These are phyloP conservation scores for Ochropacha duplaris DNA, from an alignment of 2,888 invertebrate species.

Conservation along the genomic window DNA sequence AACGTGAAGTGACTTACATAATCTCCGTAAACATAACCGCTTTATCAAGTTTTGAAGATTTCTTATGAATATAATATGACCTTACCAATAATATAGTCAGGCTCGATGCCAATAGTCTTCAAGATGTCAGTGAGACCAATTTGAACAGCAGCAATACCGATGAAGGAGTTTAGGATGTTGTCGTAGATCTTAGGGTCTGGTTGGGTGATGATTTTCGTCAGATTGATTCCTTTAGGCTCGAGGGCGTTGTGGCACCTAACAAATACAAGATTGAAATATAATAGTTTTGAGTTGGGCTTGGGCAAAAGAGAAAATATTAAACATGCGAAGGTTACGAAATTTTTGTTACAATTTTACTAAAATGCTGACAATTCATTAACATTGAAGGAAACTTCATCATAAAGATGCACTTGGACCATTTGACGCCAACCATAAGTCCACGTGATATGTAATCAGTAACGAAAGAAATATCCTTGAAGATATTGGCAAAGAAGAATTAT, in stretches of 20 bases:
- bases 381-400: no score
- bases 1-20: no score
- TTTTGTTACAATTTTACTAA: no score
- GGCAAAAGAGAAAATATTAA: no score
- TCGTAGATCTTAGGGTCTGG: conserved; percentile 85
- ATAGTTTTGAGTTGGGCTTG: no score
- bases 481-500: not conserved
- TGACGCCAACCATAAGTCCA: no score
- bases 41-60: no score
- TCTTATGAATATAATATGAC: not conserved
- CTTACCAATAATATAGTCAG: conserved; percentile 77
- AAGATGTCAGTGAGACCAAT: conserved; percentile 80
- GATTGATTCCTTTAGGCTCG: conserved; percentile 84
- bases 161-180: conserved; percentile 87
- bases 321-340: no score
- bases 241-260: conserved; percentile 84
- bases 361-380: no score
- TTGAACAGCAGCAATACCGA: conserved; percentile 89
- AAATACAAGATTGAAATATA: not conserved
- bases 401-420: no score
- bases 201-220: conserved; percentile 84
- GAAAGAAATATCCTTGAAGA: not conserved
- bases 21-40: no score
- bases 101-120: conserved; percentile 72
- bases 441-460: no score